Base-by-base conservation (phyloP, 2,113 vertebrate genomes). In the Semnornis frantzii region DNA sequence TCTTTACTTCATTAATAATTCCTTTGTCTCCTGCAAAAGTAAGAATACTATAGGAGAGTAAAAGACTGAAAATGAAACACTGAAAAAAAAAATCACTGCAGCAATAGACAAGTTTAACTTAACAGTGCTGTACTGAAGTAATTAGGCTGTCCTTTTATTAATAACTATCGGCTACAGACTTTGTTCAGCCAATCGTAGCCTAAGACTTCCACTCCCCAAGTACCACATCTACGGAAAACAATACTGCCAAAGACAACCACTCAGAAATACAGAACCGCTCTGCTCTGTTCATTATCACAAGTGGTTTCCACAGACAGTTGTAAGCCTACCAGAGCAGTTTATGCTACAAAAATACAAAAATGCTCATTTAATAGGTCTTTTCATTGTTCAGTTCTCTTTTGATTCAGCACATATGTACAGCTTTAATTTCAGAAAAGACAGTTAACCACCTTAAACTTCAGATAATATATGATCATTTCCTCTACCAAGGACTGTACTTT, bases 161-260 rank as follows among this genome's bases (percentile, higher is more conserved):
- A 4, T 21, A 33, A 19, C 23, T 37, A 27, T 30, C 42, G 55
- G 16, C 34, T 65, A 34, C 2, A 70, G 27, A 39, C 42, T 75
- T 59, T 50, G 58, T 68, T 68, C 33, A 44, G 42, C 19, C n/a
- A 84, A 46, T 5, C 34, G 23, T 23, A 75, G 42, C 8, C 27
- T 44, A 82, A 37, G 63, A 70, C 17, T 58, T 59, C 55, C 54
- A 18, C 59, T 76, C 33, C 33, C 13, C 33, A 76, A 65, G 58
- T 39, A 73, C 69, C 0, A 0, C 0, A 3, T 9, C 54, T 64
- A 57, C 4, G 75, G 37, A 78, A 64, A 60, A 17, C 17, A 75
- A 57, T 8, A 27, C 7, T 21, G 28, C 46, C 34, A 65, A 64
- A 89, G 37, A 48, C 27, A 90, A 46, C 2, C 1, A 25, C 62